Base-by-base conservation (phyloP, 2,888 invertebrate species). In the Lissocephala sabroskyi region DNA sequence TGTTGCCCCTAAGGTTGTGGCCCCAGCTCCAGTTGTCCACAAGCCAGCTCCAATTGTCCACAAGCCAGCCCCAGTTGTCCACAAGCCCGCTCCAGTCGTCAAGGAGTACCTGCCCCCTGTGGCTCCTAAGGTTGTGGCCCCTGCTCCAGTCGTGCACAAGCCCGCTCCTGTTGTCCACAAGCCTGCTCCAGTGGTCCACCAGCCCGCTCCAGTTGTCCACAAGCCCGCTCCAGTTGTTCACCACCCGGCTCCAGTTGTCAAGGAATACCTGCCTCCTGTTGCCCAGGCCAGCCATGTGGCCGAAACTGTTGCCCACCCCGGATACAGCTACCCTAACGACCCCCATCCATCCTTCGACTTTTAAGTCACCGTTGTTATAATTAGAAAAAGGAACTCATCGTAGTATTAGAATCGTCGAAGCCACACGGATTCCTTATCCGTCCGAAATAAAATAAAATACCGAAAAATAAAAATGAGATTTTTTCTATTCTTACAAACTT, bases 271-370 rank as follows among this genome's bases (percentile, higher is more conserved):
- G 39, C 47, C 54, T 5, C 57, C 57, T 37, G 37, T 37, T 19
- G 43, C 40, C 3, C 52, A 51, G 32, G 50, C 51, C 28, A 43
- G 50, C 40, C 13, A 5, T 23, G 23, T 23, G 23, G 23, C 23
- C 23, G 23, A 23, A 7, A 23, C 23, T 23, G 33, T 13, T 16
- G 35, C 13, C 3, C 54, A 49, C 40, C 44, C 63, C 33, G 80
- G 82, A 18, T 81, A 81, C 56, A 62, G 51, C 57, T 81, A 81
- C 50, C 82, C 82, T 60, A 81, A 81, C 63, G 50, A 81, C 44
- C 81, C 81, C 37, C 65, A 78, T 47, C 81, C 81, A 45, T 62
- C 82, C 7, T 81, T 81, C 61, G 29, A 48, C 13, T 81, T 54
- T 52, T 82, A 81, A 67, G 57, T 30, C 49, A 33, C 17, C 16